Percentiles rank a stretch among this genome's conserved stretches.
phyloP scores from a whole-genome alignment of 2,113 vertebrate species.

The Redunca redunca region DNA sequence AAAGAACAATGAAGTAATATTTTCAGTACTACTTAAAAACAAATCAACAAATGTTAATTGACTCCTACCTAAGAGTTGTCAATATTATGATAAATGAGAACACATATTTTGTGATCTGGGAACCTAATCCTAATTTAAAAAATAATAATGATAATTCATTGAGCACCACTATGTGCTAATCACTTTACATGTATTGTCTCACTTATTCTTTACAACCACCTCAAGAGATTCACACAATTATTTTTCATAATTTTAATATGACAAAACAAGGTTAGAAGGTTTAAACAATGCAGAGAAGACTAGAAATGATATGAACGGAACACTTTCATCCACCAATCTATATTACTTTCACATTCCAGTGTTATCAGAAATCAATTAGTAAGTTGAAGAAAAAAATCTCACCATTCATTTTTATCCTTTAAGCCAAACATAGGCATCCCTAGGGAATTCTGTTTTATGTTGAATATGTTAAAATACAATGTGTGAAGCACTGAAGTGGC shows the following conservation, averaged over 20 bases:
- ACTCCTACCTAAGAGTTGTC: neutral
- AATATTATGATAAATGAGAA: neutral
- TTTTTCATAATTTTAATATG: neutral
- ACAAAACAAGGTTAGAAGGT: neutral
- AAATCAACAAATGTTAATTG: neutral
- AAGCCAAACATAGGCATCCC: neutral
- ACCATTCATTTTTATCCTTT: neutral
- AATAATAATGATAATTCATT: neutral
- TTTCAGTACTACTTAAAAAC: neutral
- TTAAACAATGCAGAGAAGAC: neutral
- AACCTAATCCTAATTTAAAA: neutral
- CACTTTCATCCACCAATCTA: neutral
- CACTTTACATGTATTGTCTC: neutral
- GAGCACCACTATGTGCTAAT: neutral
- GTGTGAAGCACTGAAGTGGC: neutral
- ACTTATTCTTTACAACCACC: neutral
- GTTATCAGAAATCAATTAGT: neutral
- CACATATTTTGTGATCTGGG: neutral
- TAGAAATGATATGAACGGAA: neutral
- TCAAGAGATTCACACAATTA: neutral
- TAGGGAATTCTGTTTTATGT: neutral
- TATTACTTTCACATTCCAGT: neutral
- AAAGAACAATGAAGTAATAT: neutral
- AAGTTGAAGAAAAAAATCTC: neutral
- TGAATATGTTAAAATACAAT: neutral